Evolutionary conservation across 2,113 vertebrate species (phyloP).

Genomic region (Perognathus longimembris): DNA sequence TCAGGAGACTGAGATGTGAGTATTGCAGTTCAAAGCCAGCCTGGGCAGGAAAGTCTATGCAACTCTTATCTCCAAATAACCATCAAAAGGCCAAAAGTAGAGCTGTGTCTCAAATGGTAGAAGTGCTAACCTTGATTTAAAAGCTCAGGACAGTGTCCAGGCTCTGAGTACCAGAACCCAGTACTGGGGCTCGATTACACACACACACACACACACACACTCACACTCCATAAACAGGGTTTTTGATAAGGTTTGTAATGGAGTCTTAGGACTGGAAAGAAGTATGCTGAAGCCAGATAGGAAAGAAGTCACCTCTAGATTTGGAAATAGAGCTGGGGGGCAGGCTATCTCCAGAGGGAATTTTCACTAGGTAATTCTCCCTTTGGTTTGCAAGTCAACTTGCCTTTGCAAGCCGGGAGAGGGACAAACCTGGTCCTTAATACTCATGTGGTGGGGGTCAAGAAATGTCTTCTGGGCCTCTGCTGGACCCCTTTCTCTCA

Average conservation of each 20-base stretch:
- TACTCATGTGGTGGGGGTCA: neutral
- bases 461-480: neutral
- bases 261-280: conserved; percentile 17
- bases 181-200: too few relatives aligned
- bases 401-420: neutral
- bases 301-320: conserved; percentile 17
- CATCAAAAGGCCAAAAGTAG: too few relatives aligned
- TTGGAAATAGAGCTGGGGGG: neutral
- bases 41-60: too few relatives aligned
- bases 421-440: neutral
- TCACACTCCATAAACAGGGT: neutral
- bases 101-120: too few relatives aligned
- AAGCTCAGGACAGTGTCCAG: too few relatives aligned
- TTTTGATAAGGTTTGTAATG: conserved; percentile 35
- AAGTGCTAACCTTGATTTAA: too few relatives aligned
- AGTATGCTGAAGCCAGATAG: neutral
- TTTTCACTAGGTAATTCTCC: neutral
- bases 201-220: neutral
- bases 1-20: too few relatives aligned
- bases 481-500: neutral
- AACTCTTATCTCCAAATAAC: too few relatives aligned
- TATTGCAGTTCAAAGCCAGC: too few relatives aligned
- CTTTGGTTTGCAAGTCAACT: neutral
- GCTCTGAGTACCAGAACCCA: too few relatives aligned
- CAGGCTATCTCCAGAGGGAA: conserved; percentile 24